Conservation (phyloP, 1,140 invertebrate species). For the Scaptodrosophila lebanonensis region DNA sequence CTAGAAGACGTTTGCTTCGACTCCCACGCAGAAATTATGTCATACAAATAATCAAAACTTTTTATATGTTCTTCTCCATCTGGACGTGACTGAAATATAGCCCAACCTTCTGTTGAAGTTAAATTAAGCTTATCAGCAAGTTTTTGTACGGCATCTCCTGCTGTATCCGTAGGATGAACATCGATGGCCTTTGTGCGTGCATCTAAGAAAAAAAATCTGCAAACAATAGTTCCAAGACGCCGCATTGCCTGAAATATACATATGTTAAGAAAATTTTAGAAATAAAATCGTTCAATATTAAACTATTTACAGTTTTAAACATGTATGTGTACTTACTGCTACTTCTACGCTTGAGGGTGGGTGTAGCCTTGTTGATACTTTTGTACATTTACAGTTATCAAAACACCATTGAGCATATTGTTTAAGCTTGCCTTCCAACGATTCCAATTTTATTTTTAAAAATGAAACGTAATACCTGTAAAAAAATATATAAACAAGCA, state of each 20-base stretch:
- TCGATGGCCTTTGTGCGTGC: slow-evolving; percentile 96
- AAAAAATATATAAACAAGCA: slow-evolving; percentile 63
- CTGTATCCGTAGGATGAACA: slow-evolving; percentile 95
- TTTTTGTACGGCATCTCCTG: slow-evolving; percentile 91
- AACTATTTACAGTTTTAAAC: background rate
- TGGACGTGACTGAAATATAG: slow-evolving; percentile 91
- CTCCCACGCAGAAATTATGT: slow-evolving; percentile 96
- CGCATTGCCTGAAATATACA: slow-evolving; percentile 85
- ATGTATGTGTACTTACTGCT: slow-evolving; percentile 81
- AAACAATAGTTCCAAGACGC: slow-evolving; percentile 93
- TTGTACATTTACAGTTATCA: slow-evolving; percentile 92
- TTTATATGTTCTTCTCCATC: slow-evolving; percentile 95
- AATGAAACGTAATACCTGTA: slow-evolving; percentile 86
- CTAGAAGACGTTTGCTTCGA: slow-evolving; percentile 82
- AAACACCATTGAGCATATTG: slow-evolving; percentile 96
- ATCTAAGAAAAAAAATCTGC: slow-evolving; percentile 96
- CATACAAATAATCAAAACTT: slow-evolving; percentile 94
- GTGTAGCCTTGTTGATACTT: slow-evolving; percentile 87
- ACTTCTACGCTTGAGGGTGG: slow-evolving; percentile 96
- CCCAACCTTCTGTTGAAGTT: slow-evolving; percentile 91
- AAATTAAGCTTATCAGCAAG: slow-evolving; percentile 93
- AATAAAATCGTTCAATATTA: too few relatives aligned
- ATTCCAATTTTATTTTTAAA: slow-evolving; percentile 83
- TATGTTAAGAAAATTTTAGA: background rate
- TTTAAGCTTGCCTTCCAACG: slow-evolving; percentile 83